Evolutionary conservation across 1,140 invertebrate genomes (phyloP), one percentile per base, ranked within the genome.

Genomic region (Pogonus chalceus): DNA sequence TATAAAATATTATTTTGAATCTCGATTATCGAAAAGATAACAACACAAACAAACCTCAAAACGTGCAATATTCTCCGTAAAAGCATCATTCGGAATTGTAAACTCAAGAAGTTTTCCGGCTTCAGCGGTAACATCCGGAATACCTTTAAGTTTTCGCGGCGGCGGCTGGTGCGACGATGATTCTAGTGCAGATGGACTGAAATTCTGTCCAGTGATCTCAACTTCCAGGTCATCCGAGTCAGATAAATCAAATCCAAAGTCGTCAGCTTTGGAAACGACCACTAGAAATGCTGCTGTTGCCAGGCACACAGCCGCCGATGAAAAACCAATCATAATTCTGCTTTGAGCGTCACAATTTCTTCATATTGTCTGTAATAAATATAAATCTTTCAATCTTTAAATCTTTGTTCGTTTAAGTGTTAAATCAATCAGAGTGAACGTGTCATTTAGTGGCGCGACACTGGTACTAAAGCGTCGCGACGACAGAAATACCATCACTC

Each of bases 71-170:
- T 4, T 18, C 2, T 14, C 23, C 7, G 49, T n/a, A 20, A 51
- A 51, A 9, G 49, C 23, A 35, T 51, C 49, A n/a, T 23, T 14
- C 12, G 49, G 35, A 71, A 69, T 21, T 51, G 53, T 22, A 60
- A 53, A 23, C 79, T 69, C 55, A 79, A 58, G 35, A 63, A 63
- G 64, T 81, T 77, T 67, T 79, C 83, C 83, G 14, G 83, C 84
- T 20, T 75, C 76, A n/a, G 83, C 82, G 37, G 87, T 72, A 0
- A 85, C 74, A 58, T 84, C 80, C 20, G 75, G 62, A 1, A 49
- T 55, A 23, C 56, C 60, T 43, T 43, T 43, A 4, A 10, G 37
- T 43, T 43, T 43, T 16, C 37, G 37, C 37, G 37, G 37, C 18
- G 37, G 37, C 9, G 18, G 18, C 18, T 7, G 37, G 4, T 7